Percentiles rank a stretch among this genome's conserved stretches.
These are phyloP conservation scores for Drosophila ogumai DNA, from an alignment of 1,140 invertebrate genomes.

Conservation along the genomic window DNA sequence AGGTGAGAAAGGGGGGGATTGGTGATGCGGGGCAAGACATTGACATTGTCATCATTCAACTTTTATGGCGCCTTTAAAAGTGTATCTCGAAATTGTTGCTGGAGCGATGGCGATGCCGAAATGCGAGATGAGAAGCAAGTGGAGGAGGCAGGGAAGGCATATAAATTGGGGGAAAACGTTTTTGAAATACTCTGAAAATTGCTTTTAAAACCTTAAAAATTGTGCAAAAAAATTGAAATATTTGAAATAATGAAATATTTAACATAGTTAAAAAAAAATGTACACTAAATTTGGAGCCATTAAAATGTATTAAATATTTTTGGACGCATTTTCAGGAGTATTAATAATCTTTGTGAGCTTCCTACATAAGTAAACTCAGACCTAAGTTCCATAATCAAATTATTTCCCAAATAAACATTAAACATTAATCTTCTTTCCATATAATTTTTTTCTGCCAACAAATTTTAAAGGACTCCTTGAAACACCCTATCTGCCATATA, in stretches of 20 bases:
- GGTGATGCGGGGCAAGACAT: conserved; percentile 52
- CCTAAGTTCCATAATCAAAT: not conserved
- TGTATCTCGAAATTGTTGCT: conserved; percentile 67
- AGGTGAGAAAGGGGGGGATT: conserved; percentile 7
- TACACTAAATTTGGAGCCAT: no score
- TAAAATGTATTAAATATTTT: no score
- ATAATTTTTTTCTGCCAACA: not conserved
- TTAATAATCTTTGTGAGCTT: no score
- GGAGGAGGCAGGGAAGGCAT: not conserved
- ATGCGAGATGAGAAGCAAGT: conserved; percentile 42
- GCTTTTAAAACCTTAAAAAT: no score
- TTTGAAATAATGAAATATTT: no score
- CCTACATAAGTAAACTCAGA: no score
- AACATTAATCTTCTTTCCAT: not conserved
- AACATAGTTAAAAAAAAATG: no score
- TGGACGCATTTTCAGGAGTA: no score
- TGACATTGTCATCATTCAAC: conserved; percentile 82
- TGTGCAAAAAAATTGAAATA: no score
- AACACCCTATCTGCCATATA: not conserved
- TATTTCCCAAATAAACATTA: not conserved
- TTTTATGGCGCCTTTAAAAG: conserved; percentile 83
- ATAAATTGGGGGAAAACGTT: not conserved
- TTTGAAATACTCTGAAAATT: not conserved
- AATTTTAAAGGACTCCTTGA: not conserved
- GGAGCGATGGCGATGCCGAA: conserved; percentile 48